Conservation (phyloP, 2,888 invertebrate species). For the Orthosia incerta region DNA sequence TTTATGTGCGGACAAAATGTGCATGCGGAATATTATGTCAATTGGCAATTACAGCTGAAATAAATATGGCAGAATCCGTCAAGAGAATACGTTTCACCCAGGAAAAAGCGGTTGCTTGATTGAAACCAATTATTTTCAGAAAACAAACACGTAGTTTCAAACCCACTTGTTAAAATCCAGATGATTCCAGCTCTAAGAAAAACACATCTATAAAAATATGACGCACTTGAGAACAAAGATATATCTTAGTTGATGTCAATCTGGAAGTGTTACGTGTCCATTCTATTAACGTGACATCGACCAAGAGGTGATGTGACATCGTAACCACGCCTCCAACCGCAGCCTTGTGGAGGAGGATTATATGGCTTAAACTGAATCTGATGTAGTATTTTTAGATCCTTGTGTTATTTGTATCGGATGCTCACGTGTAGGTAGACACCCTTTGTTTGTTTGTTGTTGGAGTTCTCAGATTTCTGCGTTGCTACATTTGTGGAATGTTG, state of each 20-base stretch:
- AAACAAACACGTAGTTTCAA: neutral
- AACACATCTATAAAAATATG: constrained; percentile 50
- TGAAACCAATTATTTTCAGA: constrained; percentile 34
- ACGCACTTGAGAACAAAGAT: constrained; percentile 38
- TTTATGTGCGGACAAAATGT: too few relatives aligned
- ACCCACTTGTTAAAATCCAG: constrained; percentile 18
- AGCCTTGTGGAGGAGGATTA: constrained; percentile 60
- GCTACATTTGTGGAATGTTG: constrained; percentile 15
- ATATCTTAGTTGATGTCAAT: constrained; percentile 25
- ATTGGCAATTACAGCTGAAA: neutral
- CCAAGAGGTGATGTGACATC: constrained; percentile 52
- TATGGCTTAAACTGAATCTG: constrained; percentile 40
- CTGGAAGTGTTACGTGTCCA: constrained; percentile 32
- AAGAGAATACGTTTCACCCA: neutral
- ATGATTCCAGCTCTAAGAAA: constrained; percentile 36
- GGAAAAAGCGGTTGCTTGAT: constrained; percentile 16
- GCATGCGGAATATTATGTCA: neutral
- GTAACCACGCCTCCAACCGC: constrained; percentile 62
- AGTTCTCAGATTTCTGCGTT: constrained; percentile 42
- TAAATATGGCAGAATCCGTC: neutral
- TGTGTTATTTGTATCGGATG: constrained; percentile 54
- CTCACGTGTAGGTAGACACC: constrained; percentile 43
- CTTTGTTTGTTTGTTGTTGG: constrained; percentile 44
- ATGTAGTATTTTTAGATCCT: constrained; percentile 57
- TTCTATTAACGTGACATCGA: constrained; percentile 41